Evolutionary conservation across 2,888 invertebrate genomes (phyloP), one percentile per base, ranked within the genome.

Genomic region (Platynereis dumerilii): DNA sequence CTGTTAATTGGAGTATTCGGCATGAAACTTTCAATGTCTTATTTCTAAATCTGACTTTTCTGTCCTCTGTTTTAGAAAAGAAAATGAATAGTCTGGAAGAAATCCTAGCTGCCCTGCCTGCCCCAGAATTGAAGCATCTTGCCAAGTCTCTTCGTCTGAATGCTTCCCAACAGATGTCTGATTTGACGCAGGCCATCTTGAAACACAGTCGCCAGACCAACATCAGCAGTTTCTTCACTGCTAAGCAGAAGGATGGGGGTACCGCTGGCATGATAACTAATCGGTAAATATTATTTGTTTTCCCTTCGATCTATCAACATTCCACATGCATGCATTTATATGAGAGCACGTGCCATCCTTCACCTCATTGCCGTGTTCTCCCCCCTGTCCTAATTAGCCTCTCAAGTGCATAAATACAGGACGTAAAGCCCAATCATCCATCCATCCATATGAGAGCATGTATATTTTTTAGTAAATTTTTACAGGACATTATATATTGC

Each of bases 121-220:
- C 76, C 1, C 75, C 78, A 2, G 84, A 85, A 61, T 71, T 85
- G 44, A 79, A 79, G 61, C 69, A 69, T 7, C 69, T 86, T n/a
- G 80, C 80, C n/a, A 85, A 85, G 67, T 70, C 76, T 3, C 78
- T 79, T 75, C 78, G 65, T 56, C 81, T 44, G 44, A 53, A 52
- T 27, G 53, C 60, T 70, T 34, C 24, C 68, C 69, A 56, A 70
- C 72, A 48, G 48, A 48, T 48, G 48, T 48, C 48, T 22, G 78
- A 72, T 54, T 72, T 71, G 74, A 78, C 80, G 15, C 71, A 74
- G 15, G 72, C 75, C 44, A 69, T 85, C n/a, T 48, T 84, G 17
- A 81, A 82, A 69, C 81, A 83, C 59, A 74, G 78, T 34, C 79
- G 77, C 66, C 79, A 81, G 63, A 78, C 61, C 22, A 78, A 77